Conservation (phyloP, 2,113 vertebrate species). For the Xenopus laevis region DNA sequence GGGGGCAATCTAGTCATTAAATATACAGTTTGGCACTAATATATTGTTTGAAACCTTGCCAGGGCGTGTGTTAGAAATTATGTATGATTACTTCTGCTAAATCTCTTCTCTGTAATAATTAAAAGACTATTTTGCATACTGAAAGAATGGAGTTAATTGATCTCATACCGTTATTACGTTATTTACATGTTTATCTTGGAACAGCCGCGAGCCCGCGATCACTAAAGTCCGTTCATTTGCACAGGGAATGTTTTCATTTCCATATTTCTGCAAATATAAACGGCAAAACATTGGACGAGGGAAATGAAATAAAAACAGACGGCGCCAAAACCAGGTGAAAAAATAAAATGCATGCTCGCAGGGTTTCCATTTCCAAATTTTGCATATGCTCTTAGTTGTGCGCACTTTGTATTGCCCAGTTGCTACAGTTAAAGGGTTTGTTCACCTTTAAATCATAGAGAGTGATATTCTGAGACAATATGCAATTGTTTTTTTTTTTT, state of each 20-base stretch:
- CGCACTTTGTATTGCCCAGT: no score
- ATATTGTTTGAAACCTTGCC: slow-evolving; percentile 57
- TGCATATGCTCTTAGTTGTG: no score
- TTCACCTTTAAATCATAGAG: no score
- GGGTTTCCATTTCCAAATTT: no score
- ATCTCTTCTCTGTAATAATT: slow-evolving; percentile 64
- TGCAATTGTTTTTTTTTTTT: no score
- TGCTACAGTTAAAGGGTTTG: no score
- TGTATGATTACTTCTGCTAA: slow-evolving; percentile 63
- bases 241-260: background rate
- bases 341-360: no score
- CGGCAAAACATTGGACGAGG: no score
- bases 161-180: slow-evolving; percentile 58
- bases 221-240: slow-evolving; percentile 18
- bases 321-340: no score
- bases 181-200: slow-evolving; percentile 51
- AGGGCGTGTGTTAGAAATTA: slow-evolving; percentile 55
- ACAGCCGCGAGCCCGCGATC: slow-evolving; percentile 11
- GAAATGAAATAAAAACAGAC: no score
- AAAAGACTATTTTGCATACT: slow-evolving; percentile 63
- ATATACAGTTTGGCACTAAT: slow-evolving; percentile 47
- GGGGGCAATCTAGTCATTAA: slow-evolving; percentile 52
- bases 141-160: slow-evolving; percentile 61
- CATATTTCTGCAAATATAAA: background rate
- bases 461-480: no score